phyloP scores from a whole-genome alignment of 2,797 vertebrate genomes.

The Tapirus indicus region DNA sequence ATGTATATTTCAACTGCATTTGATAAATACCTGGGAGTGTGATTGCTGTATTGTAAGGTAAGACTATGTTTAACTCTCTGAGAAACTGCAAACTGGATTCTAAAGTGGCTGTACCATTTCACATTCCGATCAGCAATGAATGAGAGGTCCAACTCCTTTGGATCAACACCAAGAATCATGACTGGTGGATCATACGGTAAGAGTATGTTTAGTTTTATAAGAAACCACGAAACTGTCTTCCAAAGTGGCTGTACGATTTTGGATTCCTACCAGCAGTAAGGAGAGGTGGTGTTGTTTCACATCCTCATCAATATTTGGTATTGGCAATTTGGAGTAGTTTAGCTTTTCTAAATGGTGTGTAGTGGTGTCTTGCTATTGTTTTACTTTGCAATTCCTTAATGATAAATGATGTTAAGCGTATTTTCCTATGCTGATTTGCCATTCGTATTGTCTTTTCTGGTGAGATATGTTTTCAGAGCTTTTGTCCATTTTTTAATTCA shows the following conservation, averaged over 20 bases:
- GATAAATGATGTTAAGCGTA: neutral
- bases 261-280: neutral
- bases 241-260: neutral
- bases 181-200: neutral
- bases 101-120: no score
- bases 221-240: neutral
- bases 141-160: neutral
- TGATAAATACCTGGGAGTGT: neutral
- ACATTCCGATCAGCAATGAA: neutral
- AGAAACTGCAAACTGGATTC: neutral
- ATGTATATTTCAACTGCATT: neutral
- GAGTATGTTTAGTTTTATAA: neutral
- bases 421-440: neutral
- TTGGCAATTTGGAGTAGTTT: neutral
- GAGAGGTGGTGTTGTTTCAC: neutral
- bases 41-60: neutral
- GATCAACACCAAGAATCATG: neutral
- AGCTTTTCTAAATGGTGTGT: neutral
- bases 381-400: neutral
- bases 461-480: neutral
- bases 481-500: neutral
- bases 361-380: neutral
- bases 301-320: neutral
- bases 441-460: neutral
- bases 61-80: neutral